Evolutionary conservation across 2,113 vertebrate species (phyloP).

Genomic region (Macrotus californicus): DNA sequence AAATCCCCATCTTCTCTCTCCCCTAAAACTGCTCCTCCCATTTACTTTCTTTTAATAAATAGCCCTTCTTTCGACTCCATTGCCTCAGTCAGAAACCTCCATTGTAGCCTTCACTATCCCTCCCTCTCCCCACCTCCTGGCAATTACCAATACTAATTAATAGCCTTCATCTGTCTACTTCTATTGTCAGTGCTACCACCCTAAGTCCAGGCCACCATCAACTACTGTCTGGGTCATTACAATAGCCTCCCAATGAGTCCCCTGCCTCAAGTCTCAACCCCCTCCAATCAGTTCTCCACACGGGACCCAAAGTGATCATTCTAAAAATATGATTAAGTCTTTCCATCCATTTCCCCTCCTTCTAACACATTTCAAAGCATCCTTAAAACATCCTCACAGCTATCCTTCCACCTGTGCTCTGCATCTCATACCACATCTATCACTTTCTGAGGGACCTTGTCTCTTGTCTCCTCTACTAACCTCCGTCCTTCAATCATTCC

Average conservation of each 20-base stretch:
- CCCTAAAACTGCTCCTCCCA: background rate
- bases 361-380: background rate
- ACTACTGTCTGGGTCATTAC: background rate
- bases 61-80: background rate
- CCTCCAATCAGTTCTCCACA: background rate
- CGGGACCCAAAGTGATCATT: background rate
- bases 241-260: background rate
- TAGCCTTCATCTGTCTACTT: background rate
- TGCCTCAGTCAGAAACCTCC: background rate
- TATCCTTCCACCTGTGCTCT: background rate
- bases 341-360: background rate
- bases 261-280: background rate
- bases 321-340: background rate
- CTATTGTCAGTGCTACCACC: background rate
- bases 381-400: constrained; percentile 12
- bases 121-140: background rate
- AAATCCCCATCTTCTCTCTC: background rate
- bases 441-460: background rate
- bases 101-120: background rate
- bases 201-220: background rate
- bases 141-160: background rate
- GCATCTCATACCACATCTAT: background rate
- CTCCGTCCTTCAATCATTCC: background rate
- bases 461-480: background rate
- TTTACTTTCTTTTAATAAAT: background rate